Evolutionary conservation across 2,797 vertebrate genomes (phyloP).

Genomic region (Sebastes minor): DNA sequence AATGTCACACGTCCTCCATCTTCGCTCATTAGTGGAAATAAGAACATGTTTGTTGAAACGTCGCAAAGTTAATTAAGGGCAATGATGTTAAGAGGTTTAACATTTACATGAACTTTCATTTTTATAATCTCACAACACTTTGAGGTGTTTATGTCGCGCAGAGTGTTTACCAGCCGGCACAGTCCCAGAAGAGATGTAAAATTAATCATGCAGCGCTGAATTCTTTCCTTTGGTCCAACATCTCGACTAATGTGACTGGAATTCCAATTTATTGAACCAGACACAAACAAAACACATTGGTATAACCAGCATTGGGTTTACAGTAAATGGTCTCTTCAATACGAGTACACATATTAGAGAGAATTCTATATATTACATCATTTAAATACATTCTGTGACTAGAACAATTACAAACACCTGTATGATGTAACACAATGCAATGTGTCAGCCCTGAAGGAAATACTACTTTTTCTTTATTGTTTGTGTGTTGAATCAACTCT

Average conservation of each 20-base stretch:
- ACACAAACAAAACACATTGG: background rate
- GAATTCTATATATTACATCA: background rate
- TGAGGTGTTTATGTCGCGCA: background rate
- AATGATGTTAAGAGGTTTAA: conserved; percentile 15
- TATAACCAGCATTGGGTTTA: background rate
- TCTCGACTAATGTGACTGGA: background rate
- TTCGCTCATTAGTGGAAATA: background rate
- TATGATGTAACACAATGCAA: background rate
- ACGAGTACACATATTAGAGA: background rate
- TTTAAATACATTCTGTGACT: background rate
- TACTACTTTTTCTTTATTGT: background rate
- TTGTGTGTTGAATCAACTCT: background rate
- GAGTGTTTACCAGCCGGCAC: background rate
- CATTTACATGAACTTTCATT: background rate
- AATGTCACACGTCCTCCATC: background rate
- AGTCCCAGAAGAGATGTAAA: background rate
- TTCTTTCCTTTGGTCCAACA: background rate
- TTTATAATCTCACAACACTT: background rate
- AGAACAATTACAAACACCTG: background rate
- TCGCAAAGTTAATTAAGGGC: background rate
- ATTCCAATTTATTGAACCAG: background rate
- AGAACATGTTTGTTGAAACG: background rate
- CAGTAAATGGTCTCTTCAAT: background rate
- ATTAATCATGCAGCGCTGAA: background rate
- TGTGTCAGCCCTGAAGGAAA: background rate